Evolutionary conservation across 30 jellyfish, hydroid and myxozoan genomes (phyloP).

Genomic region (Cassiopea andromeda): DNA sequence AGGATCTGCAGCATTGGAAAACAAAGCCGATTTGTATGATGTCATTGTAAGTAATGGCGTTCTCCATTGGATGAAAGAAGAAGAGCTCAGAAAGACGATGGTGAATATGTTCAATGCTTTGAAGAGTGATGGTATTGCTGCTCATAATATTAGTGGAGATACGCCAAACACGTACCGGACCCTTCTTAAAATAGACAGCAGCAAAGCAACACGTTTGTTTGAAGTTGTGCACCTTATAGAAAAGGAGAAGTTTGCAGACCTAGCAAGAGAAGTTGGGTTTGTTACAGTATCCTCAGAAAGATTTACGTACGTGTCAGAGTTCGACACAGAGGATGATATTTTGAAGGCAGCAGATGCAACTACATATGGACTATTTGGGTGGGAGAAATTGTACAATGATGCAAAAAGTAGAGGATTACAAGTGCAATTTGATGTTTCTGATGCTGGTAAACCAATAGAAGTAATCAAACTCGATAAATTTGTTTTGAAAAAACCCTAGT

Average conservation of each 20-base stretch:
- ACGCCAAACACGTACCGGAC: neutral
- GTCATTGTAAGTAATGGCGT: constrained; percentile 17
- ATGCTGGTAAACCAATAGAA: neutral
- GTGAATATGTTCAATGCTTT: neutral
- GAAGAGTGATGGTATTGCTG: constrained; percentile 22
- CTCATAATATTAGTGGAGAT: neutral
- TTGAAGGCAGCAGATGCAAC: neutral
- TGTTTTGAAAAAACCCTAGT: neutral
- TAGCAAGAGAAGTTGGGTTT: constrained; percentile 8
- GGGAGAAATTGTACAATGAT: neutral
- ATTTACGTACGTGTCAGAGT: neutral
- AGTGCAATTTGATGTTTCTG: neutral
- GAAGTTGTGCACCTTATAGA: neutral
- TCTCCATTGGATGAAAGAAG: constrained; percentile 20
- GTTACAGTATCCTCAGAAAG: neutral
- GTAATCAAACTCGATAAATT: neutral
- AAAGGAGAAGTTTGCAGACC: neutral
- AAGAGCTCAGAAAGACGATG: constrained; percentile 6
- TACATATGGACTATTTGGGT: neutral
- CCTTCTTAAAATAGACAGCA: neutral
- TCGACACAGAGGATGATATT: neutral
- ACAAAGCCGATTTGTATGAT: neutral
- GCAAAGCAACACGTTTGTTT: neutral
- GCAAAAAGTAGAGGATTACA: neutral
- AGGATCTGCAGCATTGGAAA: constrained; percentile 10